phyloP scores from a whole-genome alignment of 2,888 invertebrate species.

The Conchocele bisecta region DNA sequence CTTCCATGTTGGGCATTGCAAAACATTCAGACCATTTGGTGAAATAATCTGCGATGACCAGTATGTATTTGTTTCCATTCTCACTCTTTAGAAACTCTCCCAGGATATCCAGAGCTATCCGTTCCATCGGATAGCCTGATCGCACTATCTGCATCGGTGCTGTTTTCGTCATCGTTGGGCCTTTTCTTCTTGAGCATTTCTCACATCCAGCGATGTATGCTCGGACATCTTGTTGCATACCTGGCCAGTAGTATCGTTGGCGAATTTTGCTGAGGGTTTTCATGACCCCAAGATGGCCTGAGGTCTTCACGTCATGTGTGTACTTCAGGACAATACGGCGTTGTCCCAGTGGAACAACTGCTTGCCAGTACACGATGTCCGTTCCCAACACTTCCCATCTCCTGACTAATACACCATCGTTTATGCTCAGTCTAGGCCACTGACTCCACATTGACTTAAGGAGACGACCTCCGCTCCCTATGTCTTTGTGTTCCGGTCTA shows the following conservation, averaged over 20 bases:
- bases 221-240: constrained; percentile 15
- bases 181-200: constrained; percentile 10
- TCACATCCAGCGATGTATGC: constrained; percentile 27
- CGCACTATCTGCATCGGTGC: neutral
- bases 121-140: too few species aligned
- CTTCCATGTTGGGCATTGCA: constrained; percentile 6
- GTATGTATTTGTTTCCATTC: neutral
- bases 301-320: neutral
- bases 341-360: neutral
- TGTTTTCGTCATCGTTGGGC: constrained; percentile 4
- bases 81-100: constrained; percentile 5
- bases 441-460: neutral
- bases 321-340: neutral
- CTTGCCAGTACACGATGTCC: neutral
- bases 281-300: neutral
- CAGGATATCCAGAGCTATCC: neutral
- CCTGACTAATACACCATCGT: neutral
- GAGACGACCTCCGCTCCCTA: neutral
- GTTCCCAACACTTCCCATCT: neutral
- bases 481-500: neutral
- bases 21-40: neutral
- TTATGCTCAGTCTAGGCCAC: neutral
- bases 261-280: neutral
- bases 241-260: neutral
- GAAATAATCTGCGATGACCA: neutral